Conservation (phyloP, 2,797 vertebrate genomes). For the Pristis pectinata region DNA sequence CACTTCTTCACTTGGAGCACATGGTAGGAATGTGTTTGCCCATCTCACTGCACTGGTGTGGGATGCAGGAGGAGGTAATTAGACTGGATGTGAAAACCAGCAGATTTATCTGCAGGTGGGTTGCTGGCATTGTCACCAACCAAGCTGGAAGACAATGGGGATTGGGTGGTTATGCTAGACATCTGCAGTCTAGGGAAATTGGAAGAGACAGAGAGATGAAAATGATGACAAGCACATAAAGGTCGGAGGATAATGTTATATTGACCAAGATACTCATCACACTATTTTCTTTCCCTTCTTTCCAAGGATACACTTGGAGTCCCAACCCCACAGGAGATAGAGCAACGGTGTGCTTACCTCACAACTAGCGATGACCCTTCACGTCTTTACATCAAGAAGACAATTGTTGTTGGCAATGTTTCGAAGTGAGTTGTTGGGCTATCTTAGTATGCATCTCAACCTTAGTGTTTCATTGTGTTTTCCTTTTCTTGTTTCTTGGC, state of each 20-base stretch:
- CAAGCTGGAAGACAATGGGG: background rate
- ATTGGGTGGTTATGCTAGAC: background rate
- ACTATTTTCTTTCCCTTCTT: conserved; percentile 41
- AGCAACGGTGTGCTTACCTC: conserved; percentile 71
- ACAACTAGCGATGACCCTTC: conserved; percentile 76
- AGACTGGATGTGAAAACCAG: background rate
- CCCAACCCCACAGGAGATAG: conserved; percentile 60
- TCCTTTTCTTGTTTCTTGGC: background rate
- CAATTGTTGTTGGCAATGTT: conserved; percentile 94
- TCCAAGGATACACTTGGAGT: conserved; percentile 76
- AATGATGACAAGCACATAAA: background rate
- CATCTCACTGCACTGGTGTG: background rate
- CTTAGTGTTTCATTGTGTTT: background rate
- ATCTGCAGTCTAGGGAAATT: background rate
- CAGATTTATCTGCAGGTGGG: background rate
- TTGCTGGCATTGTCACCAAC: background rate
- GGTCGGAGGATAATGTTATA: background rate
- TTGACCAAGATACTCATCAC: background rate
- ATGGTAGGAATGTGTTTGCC: background rate
- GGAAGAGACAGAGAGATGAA: background rate
- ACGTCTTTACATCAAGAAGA: conserved; percentile 93
- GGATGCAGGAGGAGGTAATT: background rate
- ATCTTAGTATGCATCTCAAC: background rate
- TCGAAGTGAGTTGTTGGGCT: conserved; percentile 76
- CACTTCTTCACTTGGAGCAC: background rate